Evolutionary conservation across 2,113 vertebrate genomes (phyloP), one percentile per base, ranked within the genome.

Genomic region (Pelodiscus sinensis): DNA sequence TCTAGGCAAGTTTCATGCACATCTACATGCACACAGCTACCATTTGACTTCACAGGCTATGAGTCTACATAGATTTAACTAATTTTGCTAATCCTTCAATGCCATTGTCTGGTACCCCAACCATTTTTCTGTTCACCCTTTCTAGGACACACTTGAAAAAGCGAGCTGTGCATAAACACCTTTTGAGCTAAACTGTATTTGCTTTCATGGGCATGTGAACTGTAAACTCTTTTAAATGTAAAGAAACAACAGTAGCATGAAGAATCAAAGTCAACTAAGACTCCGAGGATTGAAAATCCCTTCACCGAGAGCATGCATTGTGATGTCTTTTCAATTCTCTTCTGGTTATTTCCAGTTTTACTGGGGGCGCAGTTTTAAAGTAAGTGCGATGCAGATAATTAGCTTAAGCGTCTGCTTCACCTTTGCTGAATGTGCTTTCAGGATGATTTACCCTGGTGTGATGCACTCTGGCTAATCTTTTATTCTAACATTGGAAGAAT

Each of bases 81-180:
- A 82, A 93, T 91, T 95, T 96, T 94, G 65, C 88, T 96, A 95
- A 94, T 95, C 94, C 92, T 93, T 86, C 62, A 88, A 93, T 73
- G 56, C 50, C 65, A 9, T 92, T 89, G 92, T 86, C 88, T 94
- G 92, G 94, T 68, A 92, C 92, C 10, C 52, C 52, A 96, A 96
- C 92, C 0, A 92, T 88, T 94, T 88, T 91, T 84, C 65, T 56
- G 84, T 65, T 91, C 92, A 88, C 31, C 90, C 93, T 95, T 95
- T 97, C 77, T 93, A 82, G 90, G n/a, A 96, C 90, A 93, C 77
- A 93, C 96, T 56, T 79, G 75, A 97, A 93, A 89, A 96, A 84
- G 95, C 79, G 94, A 94, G 85, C 90, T 94, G 84, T 52, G 85
- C 8, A 1, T 77, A 87, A 96, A 89, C 77, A 94, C 68, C n/a